A percentile compares a stretch with the other conserved stretches of the same genome.
Conservation (phyloP, 2,113 vertebrate species). For the Cyrtonyx montezumae region DNA sequence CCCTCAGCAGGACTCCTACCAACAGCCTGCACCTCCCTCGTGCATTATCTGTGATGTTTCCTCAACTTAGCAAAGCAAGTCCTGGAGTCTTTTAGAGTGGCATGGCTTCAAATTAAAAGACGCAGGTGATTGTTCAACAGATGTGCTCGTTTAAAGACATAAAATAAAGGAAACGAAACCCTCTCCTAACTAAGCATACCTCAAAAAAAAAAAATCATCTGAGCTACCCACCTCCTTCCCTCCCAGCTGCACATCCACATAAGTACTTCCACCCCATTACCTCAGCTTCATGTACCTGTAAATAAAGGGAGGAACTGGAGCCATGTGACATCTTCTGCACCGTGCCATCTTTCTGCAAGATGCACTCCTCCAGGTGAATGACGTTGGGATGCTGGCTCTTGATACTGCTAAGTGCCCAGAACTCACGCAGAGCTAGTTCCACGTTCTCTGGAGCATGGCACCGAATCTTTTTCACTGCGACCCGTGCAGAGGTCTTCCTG, state of each 20-base stretch:
- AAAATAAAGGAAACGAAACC: neutral
- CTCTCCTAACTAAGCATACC: neutral
- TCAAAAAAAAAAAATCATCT: neutral
- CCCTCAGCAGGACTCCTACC: neutral
- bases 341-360: conserved; percentile 93
- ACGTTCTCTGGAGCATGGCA: conserved; percentile 98
- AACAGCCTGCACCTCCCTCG: neutral
- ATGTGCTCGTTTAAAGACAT: neutral
- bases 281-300: conserved; percentile 84
- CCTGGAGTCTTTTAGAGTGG: neutral
- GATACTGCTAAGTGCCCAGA: conserved; percentile 99
- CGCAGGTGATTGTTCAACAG: neutral
- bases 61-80: neutral
- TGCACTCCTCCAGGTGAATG: conserved; percentile 97
- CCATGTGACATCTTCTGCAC: conserved; percentile 97
- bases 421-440: conserved; percentile 95
- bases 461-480: conserved; percentile 97
- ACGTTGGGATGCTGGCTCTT: conserved; percentile 98
- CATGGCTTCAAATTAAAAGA: neutral
- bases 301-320: conserved; percentile 92
- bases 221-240: conserved; percentile 36
- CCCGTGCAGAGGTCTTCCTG: conserved; percentile 88
- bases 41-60: neutral
- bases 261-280: neutral
- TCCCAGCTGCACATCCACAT: neutral